Base-by-base conservation (phyloP, 2,797 vertebrate genomes). In the Chelidonichthys spinosus region DNA sequence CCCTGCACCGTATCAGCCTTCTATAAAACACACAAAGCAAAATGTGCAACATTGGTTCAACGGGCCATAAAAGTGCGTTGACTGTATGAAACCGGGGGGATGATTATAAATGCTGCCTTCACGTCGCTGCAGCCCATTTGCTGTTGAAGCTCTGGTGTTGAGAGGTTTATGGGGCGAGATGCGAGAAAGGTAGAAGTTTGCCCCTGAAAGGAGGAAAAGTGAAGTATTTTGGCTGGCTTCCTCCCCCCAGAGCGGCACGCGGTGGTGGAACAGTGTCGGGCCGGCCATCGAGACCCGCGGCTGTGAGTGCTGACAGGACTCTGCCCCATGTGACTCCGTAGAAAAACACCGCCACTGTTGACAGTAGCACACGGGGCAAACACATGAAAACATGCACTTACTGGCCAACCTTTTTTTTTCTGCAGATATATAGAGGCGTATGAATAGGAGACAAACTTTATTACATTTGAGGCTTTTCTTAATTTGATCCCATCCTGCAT, bases 81-180 rank as follows among this genome's bases (percentile, higher is more conserved):
- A 78, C 74, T 83, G 87, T 88, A 85, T 42, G 76, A 88, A 83
- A 59, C 65, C n/a, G n/a, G n/a, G 42, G 76, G 67, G 76, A 81
- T 91, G 87, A 93, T 93, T 90, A 90, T 84, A 89, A 93, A 92
- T 66, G 79, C 89, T 85, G 85, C 83, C 81, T 92, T 90, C 82
- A 86, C 77, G 52, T 88, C 49, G 74, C 86, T 81, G 79, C 85
- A 84, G 87, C 78, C 72, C 87, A 78, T 88, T 90, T 86, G 81
- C 86, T 74, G 85, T 67, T 81, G 89, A 90, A 84, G 86, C 76
- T n/a, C 83, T 81, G 87, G 88, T 88, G 94, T 90, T 94, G 94
- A 95, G 83, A 93, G 92, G 82, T 94, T 94, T 93, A 92, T 92
- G 88, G 89, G 87, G 83, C 87, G 82, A 88, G 84, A 90, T 82